These are phyloP conservation scores for Zophobas morio DNA, from an alignment of 1,140 invertebrate genomes.

Conservation along the genomic window DNA sequence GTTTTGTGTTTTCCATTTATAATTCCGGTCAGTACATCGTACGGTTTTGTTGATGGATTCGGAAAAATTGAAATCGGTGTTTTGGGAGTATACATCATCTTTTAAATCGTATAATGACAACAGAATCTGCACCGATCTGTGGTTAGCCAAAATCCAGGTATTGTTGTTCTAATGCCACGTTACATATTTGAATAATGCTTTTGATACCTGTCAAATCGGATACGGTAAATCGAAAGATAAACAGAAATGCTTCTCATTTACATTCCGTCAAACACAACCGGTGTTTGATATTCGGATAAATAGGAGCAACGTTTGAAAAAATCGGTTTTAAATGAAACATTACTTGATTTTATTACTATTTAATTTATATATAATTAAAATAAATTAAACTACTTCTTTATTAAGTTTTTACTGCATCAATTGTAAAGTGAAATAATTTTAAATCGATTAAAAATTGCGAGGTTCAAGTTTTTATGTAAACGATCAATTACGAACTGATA, in stretches of 20 bases:
- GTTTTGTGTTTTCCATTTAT: slow-evolving; percentile 13
- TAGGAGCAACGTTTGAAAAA: background rate
- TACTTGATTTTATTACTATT: background rate
- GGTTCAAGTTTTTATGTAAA: too few species aligned
- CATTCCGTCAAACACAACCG: slow-evolving; percentile 4
- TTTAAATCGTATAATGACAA: slow-evolving; percentile 68
- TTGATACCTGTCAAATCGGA: slow-evolving; percentile 45
- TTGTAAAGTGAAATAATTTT: too few species aligned
- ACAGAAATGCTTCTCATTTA: slow-evolving; percentile 46
- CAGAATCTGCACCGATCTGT: slow-evolving; percentile 61
- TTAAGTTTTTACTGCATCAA: too few species aligned
- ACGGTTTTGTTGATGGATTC: slow-evolving; percentile 16
- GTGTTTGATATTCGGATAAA: too few species aligned
- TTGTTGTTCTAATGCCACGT: slow-evolving; percentile 51
- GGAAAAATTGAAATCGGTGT: slow-evolving; percentile 32
- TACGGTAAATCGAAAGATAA: slow-evolving; percentile 57
- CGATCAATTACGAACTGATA: too few species aligned
- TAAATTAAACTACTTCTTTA: too few species aligned
- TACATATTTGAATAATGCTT: slow-evolving; percentile 54
- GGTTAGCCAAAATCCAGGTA: slow-evolving; percentile 47
- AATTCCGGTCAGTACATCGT: slow-evolving; percentile 28
- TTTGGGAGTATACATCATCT: slow-evolving; percentile 41
- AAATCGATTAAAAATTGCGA: too few species aligned
- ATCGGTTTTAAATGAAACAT: background rate
- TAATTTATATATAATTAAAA: too few species aligned